Base-by-base conservation (phyloP, 1,140 invertebrate genomes). In the Diorhabda elongata region DNA sequence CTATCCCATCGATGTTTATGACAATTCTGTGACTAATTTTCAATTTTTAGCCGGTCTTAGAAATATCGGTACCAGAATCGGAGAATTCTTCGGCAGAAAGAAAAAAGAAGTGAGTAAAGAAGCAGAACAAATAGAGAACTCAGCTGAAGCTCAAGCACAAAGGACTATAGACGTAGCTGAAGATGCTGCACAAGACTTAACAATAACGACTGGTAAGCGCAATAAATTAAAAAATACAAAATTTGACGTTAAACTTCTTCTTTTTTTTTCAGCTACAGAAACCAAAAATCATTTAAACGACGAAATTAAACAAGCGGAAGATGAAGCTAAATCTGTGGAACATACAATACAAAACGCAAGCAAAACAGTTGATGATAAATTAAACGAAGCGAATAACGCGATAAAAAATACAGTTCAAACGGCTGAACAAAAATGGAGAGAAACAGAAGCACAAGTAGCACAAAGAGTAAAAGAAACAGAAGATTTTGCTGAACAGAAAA, bases 41-140 rank as follows among this genome's bases (percentile, higher is more conserved):
- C 26, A 26, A 52, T 52, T 52, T 52, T 52, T 52, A 77, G 76
- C 73, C 45, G 71, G 71, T 7, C 57, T 77, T 42, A 67, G 74
- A 61, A 76, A 73, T 62, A 73, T 75, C 44, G 76, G 76, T 7
- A 70, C 66, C 4, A 66, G 72, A 59, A 67, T 77, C 11, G 70
- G 68, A 6, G 69, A 74, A n/a, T 41, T 77, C 2, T 77, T 77
- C 44, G 64, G 65, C 11, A 70, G 64, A 65, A 77, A 76, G 60
- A 77, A 77, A 52, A 77, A 72, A 62, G 74, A 77, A 47, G 73
- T 74, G 3, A 71, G 61, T 7, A 71, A 71, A 63, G 73, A 72
- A 66, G 71, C 69, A 3, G 69, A 67, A 42, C 72, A 74, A 62
- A 67, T 69, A 58, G 72, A 45, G 63, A 63, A 71, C 47, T 45